Conservation (phyloP, 2,113 vertebrate genomes). For the Alethe castanea region DNA sequence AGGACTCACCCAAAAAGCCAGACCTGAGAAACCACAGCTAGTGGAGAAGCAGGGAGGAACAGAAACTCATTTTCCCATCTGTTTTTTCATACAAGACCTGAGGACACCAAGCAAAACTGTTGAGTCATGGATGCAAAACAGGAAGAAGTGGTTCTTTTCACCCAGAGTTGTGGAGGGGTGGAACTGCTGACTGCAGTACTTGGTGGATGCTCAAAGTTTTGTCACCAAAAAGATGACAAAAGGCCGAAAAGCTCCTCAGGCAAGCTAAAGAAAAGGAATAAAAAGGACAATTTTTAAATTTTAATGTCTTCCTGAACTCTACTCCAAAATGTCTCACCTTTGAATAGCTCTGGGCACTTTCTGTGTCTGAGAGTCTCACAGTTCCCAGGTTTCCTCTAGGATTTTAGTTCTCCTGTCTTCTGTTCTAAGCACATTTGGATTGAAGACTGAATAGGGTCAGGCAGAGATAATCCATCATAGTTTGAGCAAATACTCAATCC, state of each 20-base stretch:
- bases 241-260: neutral
- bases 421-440: neutral
- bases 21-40: neutral
- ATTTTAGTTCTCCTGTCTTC: neutral
- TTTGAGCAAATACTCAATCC: neutral
- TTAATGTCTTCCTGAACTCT: neutral
- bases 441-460: neutral
- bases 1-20: neutral
- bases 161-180: fast-evolving
- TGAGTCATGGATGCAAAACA: neutral
- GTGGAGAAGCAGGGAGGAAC: neutral
- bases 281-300: neutral
- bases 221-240: fast-evolving
- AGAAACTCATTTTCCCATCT: neutral
- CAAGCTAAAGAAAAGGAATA: neutral
- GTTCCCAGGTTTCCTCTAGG: neutral
- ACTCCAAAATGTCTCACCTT: neutral
- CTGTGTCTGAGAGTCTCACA: neutral
- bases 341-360: neutral
- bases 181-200: neutral
- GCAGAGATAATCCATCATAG: neutral
- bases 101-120: neutral
- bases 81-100: neutral
- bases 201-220: neutral
- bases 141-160: neutral